Conservation (phyloP, 1,140 invertebrate species). For the Tetramorium simillimum region DNA sequence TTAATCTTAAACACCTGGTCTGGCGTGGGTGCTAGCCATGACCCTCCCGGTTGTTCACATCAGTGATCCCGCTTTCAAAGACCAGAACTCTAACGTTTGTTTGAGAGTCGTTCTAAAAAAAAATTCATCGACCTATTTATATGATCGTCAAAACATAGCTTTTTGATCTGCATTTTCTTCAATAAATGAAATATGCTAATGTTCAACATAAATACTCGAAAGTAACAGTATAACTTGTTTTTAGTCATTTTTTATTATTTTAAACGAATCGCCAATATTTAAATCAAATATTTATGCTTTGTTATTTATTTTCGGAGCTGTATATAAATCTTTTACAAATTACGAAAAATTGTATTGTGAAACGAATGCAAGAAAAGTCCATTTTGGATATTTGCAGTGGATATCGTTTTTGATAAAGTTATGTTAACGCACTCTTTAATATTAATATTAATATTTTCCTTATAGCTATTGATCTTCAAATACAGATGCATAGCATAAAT, state of each 20-base stretch:
- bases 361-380: not conserved
- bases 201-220: not conserved
- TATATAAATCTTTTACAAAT: not conserved
- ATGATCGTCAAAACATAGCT: not conserved
- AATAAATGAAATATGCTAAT: not conserved
- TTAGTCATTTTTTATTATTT: not conserved
- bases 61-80: conserved; percentile 23
- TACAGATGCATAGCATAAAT: conserved; percentile 10
- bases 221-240: not conserved
- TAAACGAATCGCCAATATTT: not conserved
- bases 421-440: not conserved
- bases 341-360: not conserved
- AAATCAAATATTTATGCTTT: not conserved
- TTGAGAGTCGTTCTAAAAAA: conserved; percentile 1
- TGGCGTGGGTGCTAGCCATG: conserved; percentile 66
- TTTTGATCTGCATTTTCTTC: not conserved
- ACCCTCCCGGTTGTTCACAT: conserved; percentile 44
- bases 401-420: not conserved
- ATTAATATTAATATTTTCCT: not conserved
- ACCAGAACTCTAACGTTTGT: conserved; percentile 14
- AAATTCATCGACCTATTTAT: not conserved
- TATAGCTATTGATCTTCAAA: not conserved
- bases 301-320: not conserved
- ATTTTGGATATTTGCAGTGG: not conserved
- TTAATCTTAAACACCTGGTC: conserved; percentile 79